phyloP scores from a whole-genome alignment of 2,888 invertebrate genomes.

The Ornithoptera alexandrae region DNA sequence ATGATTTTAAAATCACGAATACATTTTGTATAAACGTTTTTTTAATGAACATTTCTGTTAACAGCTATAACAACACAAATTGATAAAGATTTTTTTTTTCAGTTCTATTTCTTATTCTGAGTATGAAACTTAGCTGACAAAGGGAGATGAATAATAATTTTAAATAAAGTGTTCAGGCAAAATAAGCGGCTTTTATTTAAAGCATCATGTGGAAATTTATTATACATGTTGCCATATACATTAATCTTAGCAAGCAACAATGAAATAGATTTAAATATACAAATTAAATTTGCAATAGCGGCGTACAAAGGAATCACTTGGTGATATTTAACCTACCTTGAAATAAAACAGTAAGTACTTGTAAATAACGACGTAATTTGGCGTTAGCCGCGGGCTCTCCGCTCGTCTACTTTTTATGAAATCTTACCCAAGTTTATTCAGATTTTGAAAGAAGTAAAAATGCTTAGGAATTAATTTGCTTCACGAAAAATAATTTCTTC shows the following conservation, averaged over 20 bases:
- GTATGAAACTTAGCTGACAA: slow-evolving; percentile 43
- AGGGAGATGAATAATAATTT: slow-evolving; percentile 40
- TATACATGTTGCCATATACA: neutral
- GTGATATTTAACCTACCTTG: slow-evolving; percentile 39
- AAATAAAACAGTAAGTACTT: slow-evolving; percentile 52
- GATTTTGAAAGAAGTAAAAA: slow-evolving; percentile 73
- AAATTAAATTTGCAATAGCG: slow-evolving; percentile 1
- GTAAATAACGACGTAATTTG: slow-evolving; percentile 77
- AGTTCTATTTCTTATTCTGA: slow-evolving; percentile 72
- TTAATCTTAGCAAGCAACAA: no score
- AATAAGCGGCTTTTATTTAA: slow-evolving; percentile 29
- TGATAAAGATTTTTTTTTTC: slow-evolving; percentile 42
- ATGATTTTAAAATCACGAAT: neutral
- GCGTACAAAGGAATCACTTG: slow-evolving; percentile 18
- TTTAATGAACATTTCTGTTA: no score
- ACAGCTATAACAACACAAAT: no score
- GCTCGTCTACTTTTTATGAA: slow-evolving; percentile 69
- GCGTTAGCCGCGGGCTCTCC: slow-evolving; percentile 65
- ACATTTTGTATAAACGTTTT: no score
- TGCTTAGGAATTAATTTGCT: slow-evolving; percentile 74
- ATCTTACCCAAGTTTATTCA: slow-evolving; percentile 74
- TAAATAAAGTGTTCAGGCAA: slow-evolving; percentile 33
- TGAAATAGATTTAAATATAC: neutral
- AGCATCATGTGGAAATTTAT: neutral
- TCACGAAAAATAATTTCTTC: slow-evolving; percentile 67